Conservation (phyloP, 2,888 invertebrate genomes). For the Tigriopus californicus region DNA sequence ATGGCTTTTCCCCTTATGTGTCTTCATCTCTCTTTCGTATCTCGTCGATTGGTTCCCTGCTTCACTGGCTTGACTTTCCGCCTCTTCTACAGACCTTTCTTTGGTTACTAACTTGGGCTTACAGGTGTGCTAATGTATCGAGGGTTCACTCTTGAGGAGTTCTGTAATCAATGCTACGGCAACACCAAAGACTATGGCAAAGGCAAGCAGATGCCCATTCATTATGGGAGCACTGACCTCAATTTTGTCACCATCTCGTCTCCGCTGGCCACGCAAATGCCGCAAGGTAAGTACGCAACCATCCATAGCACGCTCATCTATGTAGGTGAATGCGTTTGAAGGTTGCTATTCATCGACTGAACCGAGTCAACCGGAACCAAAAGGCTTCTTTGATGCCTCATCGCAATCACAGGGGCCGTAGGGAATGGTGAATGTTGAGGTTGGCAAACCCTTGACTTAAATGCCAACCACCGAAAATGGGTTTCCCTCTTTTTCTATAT, state of each 20-base stretch:
- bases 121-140: slow-evolving; percentile 70
- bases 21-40: slow-evolving; percentile 2
- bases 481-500: too few species aligned
- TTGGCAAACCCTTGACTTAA: too few species aligned
- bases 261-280: slow-evolving; percentile 87
- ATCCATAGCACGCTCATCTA: not conserved
- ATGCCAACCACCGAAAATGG: too few species aligned
- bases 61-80: not conserved
- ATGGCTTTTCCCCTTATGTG: not conserved
- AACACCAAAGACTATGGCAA: slow-evolving; percentile 64
- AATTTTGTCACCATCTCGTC: slow-evolving; percentile 92
- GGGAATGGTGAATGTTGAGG: too few species aligned
- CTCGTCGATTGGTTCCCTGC: too few species aligned
- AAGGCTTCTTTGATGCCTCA: not conserved
- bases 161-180: slow-evolving; percentile 92
- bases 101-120: not conserved
- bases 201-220: slow-evolving; percentile 94
- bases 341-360: too few species aligned
- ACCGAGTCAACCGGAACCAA: not conserved
- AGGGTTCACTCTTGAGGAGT: slow-evolving; percentile 59
- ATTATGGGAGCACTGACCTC: slow-evolving; percentile 67
- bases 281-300: slow-evolving; percentile 43
- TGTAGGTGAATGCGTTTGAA: not conserved
- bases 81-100: not conserved
- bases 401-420: not conserved